A percentile compares a stretch with the other conserved stretches of the same genome.
Conservation (phyloP, 1,140 invertebrate species). For the Drosophila yakuba region DNA sequence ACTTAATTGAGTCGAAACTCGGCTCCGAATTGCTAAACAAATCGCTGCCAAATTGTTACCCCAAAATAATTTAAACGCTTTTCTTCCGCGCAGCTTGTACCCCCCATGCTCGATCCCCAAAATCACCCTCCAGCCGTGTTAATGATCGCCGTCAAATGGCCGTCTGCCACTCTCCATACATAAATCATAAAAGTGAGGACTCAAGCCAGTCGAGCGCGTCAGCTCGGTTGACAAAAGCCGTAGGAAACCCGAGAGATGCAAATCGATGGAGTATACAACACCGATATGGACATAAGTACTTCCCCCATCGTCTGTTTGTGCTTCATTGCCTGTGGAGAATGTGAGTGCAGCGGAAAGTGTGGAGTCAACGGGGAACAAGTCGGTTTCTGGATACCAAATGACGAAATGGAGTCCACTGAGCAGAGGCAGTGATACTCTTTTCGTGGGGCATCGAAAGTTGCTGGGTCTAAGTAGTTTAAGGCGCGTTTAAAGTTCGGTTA, state of each 20-base stretch:
- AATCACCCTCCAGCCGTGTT: constrained; percentile 25
- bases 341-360: constrained; percentile 48
- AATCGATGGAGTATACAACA: constrained; percentile 37
- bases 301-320: constrained; percentile 44
- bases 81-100: constrained; percentile 2
- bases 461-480: too few species aligned
- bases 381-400: constrained; percentile 17
- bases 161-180: constrained; percentile 34
- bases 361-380: constrained; percentile 26
- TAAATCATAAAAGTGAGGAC: constrained; percentile 73
- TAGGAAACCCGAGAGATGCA: constrained; percentile 70
- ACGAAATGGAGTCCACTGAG: not conserved
- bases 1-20: constrained; percentile 50
- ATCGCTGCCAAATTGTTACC: constrained; percentile 42
- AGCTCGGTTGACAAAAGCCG: constrained; percentile 66
- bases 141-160: constrained; percentile 51
- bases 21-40: constrained; percentile 54
- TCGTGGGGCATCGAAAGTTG: not conserved
- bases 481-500: too few species aligned
- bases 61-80: constrained; percentile 53
- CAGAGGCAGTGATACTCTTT: constrained; percentile 22
- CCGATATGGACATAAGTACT: constrained; percentile 9
- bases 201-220: constrained; percentile 45
- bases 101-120: not conserved
- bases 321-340: constrained; percentile 74